These are phyloP conservation scores for Pseudolaguvia tuberculata DNA, from an alignment of 2,113 vertebrate species.

Conservation along the genomic window DNA sequence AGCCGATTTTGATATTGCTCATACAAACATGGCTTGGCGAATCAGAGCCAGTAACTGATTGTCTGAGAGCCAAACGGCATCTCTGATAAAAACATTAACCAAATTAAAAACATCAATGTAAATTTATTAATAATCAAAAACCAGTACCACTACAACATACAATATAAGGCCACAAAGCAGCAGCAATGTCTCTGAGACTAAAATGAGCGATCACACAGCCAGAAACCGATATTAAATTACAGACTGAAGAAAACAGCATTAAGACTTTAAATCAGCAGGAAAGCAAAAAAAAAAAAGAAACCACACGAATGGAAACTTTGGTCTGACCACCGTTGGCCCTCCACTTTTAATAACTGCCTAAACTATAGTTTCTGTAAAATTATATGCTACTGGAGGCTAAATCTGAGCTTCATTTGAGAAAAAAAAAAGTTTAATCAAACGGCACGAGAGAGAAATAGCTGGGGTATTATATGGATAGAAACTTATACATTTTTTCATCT, in stretches of 20 bases:
- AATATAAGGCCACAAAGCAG: neutral
- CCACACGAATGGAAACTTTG: constrained; percentile 39
- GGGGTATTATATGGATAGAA: neutral
- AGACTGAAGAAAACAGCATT: constrained; percentile 42
- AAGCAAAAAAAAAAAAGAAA: constrained; percentile 14
- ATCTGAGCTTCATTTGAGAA: constrained; percentile 41
- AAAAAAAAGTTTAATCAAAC: constrained; percentile 38
- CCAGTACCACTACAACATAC: neutral
- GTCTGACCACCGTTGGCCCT: constrained; percentile 45
- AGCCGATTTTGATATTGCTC: neutral
- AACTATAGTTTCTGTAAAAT: constrained; percentile 46
- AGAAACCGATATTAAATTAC: constrained; percentile 42
- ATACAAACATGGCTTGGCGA: neutral
- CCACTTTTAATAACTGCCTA: constrained; percentile 45
- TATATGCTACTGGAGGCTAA: constrained; percentile 36
- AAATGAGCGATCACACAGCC: constrained; percentile 5
- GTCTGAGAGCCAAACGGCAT: neutral
- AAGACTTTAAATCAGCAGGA: constrained; percentile 24
- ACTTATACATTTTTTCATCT: too few relatives aligned
- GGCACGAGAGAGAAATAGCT: neutral
- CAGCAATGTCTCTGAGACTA: constrained; percentile 5
- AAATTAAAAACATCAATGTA: neutral
- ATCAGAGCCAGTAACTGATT: neutral
- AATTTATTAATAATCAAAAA: neutral
- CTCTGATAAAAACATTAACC: neutral